These are phyloP conservation scores for Sebastes hubbsi DNA, from an alignment of 2,797 vertebrate species.

Conservation along the genomic window DNA sequence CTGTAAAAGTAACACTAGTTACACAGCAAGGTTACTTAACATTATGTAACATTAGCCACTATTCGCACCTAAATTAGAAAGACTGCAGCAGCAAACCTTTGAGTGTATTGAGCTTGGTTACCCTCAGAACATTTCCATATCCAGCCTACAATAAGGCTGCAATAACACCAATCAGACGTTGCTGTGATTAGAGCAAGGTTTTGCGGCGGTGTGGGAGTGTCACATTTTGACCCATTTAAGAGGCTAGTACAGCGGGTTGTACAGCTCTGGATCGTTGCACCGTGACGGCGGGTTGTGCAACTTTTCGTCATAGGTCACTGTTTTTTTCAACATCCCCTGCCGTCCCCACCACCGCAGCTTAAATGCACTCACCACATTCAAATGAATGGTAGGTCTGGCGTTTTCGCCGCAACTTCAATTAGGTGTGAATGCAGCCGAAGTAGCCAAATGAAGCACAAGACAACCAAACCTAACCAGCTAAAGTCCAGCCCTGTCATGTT, in stretches of 20 bases:
- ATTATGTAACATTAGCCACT: background rate
- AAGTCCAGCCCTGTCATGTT: slow-evolving; percentile 21
- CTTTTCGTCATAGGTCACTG: too few species aligned
- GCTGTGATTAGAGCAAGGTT: too few species aligned
- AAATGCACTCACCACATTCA: background rate
- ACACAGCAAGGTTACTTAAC: background rate
- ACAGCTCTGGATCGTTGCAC: background rate
- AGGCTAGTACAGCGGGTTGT: background rate
- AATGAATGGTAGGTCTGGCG: background rate
- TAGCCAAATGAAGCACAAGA: background rate
- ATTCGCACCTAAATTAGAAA: too few species aligned
- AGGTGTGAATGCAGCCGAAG: background rate
- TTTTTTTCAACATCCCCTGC: background rate
- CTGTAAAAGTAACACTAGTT: background rate
- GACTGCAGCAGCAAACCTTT: too few species aligned
- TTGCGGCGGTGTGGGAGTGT: too few species aligned
- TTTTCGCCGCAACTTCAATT: background rate
- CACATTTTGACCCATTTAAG: too few species aligned
- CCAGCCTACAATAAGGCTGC: too few species aligned
- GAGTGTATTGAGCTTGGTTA: too few species aligned
- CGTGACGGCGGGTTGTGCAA: rapidly evolving
- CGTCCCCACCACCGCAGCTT: background rate
- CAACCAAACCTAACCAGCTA: background rate
- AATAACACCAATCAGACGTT: too few species aligned
- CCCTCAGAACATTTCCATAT: too few species aligned